Evolutionary conservation across 2,113 vertebrate species (phyloP).

Genomic region (Lonchura striata): DNA sequence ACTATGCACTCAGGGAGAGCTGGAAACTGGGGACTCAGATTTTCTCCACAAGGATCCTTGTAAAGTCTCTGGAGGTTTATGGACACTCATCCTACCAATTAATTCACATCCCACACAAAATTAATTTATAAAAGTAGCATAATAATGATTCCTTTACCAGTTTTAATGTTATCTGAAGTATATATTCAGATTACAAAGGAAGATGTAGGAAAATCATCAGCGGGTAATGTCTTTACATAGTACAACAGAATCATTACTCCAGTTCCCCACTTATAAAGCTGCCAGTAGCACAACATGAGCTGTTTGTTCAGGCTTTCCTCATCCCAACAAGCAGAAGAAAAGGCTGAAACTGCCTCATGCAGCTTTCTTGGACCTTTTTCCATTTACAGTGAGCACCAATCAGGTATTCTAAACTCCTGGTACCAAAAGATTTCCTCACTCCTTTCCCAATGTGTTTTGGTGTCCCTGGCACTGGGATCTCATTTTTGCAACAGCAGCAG

Average conservation of each 20-base stretch:
- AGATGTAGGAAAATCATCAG: not conserved
- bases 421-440: not conserved
- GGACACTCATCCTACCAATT: not conserved
- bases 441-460: not conserved
- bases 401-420: not conserved
- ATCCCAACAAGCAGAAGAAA: not conserved
- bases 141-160: not conserved
- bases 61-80: not conserved
- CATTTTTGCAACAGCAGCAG: not conserved
- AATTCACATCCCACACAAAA: not conserved
- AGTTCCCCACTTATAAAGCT: not conserved
- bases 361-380: not conserved
- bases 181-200: not conserved
- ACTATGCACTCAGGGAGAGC: not conserved
- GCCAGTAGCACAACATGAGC: not conserved
- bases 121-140: not conserved
- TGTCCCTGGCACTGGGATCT: not conserved
- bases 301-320: not conserved
- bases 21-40: not conserved
- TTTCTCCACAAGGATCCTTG: not conserved
- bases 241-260: not conserved
- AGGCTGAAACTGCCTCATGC: not conserved
- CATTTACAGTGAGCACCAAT: not conserved
- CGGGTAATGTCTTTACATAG: not conserved
- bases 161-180: not conserved